Percentiles rank a stretch among this genome's conserved stretches.
These are phyloP conservation scores for Garrulus glandarius DNA, from an alignment of 2,797 vertebrate genomes.

Conservation along the genomic window DNA sequence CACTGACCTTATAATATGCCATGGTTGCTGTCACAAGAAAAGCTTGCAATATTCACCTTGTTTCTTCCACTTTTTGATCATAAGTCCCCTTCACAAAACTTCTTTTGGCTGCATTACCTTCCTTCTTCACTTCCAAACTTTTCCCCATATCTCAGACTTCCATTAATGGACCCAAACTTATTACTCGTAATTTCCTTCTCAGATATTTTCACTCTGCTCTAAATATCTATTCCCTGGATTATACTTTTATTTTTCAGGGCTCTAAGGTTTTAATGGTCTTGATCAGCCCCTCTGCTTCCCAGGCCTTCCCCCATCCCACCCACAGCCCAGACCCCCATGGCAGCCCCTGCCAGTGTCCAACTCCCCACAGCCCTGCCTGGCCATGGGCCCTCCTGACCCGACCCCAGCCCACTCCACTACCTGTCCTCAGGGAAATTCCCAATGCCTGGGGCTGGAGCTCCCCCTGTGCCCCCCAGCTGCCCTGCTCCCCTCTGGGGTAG, in stretches of 20 bases:
- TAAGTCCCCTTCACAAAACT: not conserved
- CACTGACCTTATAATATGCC: not conserved
- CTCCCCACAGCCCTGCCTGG: not conserved
- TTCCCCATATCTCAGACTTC: not conserved
- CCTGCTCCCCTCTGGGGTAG: not conserved
- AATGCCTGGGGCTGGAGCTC: not conserved
- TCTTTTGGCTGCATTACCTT: not conserved
- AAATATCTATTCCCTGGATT: not conserved
- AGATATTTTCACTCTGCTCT: not conserved
- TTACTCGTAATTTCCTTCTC: not conserved
- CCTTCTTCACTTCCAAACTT: not conserved
- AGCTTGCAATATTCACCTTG: not conserved
- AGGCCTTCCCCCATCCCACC: not conserved
- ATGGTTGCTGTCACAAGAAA: not conserved
- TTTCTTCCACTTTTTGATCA: not conserved
- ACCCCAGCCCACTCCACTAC: not conserved
- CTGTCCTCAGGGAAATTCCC: not conserved
- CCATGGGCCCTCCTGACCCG: accelerated
- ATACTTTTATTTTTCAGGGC: not conserved
- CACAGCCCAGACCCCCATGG: not conserved
- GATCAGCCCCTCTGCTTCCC: not conserved
- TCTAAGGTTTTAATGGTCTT: not conserved
- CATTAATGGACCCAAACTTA: not conserved
- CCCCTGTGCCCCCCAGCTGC: not conserved
- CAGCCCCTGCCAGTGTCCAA: not conserved